Conservation (phyloP, 2,797 vertebrate species). For the Cuniculus paca region DNA sequence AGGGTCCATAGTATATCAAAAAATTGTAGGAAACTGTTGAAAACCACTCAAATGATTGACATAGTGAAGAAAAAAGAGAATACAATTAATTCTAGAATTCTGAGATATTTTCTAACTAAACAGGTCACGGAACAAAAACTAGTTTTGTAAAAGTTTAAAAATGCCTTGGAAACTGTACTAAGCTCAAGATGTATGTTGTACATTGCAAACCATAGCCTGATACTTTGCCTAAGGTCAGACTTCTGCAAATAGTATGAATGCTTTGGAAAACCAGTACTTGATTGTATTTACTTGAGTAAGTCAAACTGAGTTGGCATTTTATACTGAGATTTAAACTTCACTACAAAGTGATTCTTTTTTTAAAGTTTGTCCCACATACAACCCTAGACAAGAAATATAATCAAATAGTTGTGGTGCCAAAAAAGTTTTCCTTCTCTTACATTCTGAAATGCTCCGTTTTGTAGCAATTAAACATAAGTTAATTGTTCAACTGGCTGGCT, state of each 20-base stretch:
- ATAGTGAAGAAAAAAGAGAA: not conserved
- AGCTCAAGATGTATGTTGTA: not conserved
- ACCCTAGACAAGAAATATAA: not conserved
- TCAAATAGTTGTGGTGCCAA: not conserved
- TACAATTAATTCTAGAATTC: not conserved
- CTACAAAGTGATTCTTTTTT: not conserved
- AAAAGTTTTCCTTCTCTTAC: not conserved
- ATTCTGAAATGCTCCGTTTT: not conserved
- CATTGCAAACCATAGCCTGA: not conserved
- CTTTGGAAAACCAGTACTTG: not conserved
- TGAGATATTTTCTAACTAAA: not conserved
- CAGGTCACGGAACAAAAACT: not conserved
- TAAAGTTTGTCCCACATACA: too few species aligned
- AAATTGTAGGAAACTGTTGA: not conserved
- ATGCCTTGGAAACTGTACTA: not conserved
- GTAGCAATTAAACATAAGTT: slow-evolving; percentile 2
- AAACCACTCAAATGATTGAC: not conserved
- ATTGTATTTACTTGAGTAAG: not conserved
- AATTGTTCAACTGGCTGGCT: not conserved
- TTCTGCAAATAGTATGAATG: not conserved
- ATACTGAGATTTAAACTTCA: not conserved
- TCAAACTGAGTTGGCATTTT: not conserved
- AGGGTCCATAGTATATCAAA: not conserved
- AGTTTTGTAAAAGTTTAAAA: not conserved
- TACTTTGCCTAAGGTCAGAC: not conserved